Percentiles rank a stretch among this genome's conserved stretches.
Evolutionary conservation across 2,797 vertebrate genomes (phyloP).

Genomic region (Anabacerthia variegaticeps): DNA sequence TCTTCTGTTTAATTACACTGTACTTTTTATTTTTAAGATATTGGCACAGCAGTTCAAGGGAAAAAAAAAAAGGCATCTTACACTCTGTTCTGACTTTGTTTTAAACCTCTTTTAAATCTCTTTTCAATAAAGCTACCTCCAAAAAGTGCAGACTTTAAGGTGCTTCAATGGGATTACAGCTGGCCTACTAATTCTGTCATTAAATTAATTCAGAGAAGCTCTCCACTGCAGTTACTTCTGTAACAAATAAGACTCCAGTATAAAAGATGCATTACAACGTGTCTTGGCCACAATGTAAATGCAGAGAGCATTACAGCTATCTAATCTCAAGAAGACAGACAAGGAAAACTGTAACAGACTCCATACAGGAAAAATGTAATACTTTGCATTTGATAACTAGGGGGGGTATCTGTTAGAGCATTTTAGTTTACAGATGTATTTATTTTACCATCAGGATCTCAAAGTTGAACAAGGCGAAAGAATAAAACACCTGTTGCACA

Average conservation of each 20-base stretch:
- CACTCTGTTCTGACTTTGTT: background rate
- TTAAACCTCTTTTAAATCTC: background rate
- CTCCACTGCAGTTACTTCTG: slow-evolving; percentile 58
- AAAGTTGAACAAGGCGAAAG: background rate
- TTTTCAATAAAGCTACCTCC: slow-evolving; percentile 13
- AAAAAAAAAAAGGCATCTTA: background rate
- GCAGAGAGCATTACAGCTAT: background rate
- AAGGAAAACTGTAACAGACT: background rate
- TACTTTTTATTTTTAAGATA: slow-evolving; percentile 19
- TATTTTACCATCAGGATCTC: background rate
- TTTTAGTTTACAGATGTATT: background rate
- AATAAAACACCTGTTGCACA: background rate
- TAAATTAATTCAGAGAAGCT: slow-evolving; percentile 68
- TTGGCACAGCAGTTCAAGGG: background rate
- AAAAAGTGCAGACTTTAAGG: slow-evolving; percentile 6
- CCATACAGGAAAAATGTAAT: background rate
- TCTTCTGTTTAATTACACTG: slow-evolving; percentile 22
- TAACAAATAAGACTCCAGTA: slow-evolving; percentile 57
- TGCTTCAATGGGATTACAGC: slow-evolving; percentile 46
- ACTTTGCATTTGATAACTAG: background rate
- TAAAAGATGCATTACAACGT: slow-evolving; percentile 57
- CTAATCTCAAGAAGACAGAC: background rate
- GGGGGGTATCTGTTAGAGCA: background rate
- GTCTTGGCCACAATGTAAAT: slow-evolving; percentile 28
- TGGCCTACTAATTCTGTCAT: slow-evolving; percentile 59